These are phyloP conservation scores for Eremobia ochroleuca DNA, from an alignment of 2,888 invertebrate species.

Conservation along the genomic window DNA sequence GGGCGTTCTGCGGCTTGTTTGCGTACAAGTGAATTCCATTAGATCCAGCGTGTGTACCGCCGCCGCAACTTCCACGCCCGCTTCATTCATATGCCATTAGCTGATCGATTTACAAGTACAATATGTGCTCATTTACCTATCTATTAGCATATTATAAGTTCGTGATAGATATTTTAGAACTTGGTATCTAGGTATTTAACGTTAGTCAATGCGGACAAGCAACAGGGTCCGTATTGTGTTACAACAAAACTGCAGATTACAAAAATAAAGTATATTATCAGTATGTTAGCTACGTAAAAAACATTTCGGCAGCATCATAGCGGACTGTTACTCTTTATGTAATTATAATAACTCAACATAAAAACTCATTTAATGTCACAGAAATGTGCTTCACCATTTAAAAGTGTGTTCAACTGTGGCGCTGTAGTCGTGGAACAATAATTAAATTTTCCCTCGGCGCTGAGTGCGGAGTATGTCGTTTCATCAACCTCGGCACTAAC, in stretches of 20 bases:
- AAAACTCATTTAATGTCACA: slow-evolving; percentile 85
- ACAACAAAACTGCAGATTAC: background rate
- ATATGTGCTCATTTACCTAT: slow-evolving; percentile 78
- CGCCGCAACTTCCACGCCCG: slow-evolving; percentile 84
- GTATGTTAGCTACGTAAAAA: slow-evolving; percentile 32
- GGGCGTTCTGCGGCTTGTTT: slow-evolving; percentile 88
- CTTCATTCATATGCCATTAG: slow-evolving; percentile 90
- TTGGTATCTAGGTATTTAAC: background rate
- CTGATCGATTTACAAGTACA: slow-evolving; percentile 89
- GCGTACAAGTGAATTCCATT: slow-evolving; percentile 91
- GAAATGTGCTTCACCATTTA: slow-evolving; percentile 85
- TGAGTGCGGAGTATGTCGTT: slow-evolving; percentile 86
- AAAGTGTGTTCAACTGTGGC: slow-evolving; percentile 86
- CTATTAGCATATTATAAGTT: slow-evolving; percentile 50
- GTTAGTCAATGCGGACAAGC: slow-evolving; percentile 7
- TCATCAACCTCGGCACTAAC: slow-evolving; percentile 86
- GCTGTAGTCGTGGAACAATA: slow-evolving; percentile 85
- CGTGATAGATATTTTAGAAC: slow-evolving; percentile 37
- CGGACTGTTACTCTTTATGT: slow-evolving; percentile 72
- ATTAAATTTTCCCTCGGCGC: slow-evolving; percentile 87
- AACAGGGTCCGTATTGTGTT: background rate
- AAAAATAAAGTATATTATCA: background rate
- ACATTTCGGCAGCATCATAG: slow-evolving; percentile 41
- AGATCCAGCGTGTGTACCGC: slow-evolving; percentile 87
- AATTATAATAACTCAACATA: slow-evolving; percentile 83